Conservation (phyloP, 2,888 invertebrate genomes). For the Deroplatys truncata region DNA sequence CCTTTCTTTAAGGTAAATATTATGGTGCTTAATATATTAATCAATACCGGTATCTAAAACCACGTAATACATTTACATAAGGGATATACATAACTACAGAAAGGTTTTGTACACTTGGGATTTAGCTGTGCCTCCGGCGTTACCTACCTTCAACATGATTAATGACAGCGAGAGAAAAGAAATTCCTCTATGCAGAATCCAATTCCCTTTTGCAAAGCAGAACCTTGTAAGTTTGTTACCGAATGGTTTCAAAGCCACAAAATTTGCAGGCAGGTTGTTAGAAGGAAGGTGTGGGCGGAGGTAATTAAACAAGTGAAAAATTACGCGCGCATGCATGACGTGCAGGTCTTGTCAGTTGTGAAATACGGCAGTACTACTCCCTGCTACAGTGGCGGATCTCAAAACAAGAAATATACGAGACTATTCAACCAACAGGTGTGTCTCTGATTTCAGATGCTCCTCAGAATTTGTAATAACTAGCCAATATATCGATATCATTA, state of each 20-base stretch:
- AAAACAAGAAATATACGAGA: background rate
- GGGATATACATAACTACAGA: no score
- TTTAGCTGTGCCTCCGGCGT: background rate
- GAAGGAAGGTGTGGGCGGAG: background rate
- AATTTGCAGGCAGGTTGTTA: background rate
- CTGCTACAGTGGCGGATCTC: background rate
- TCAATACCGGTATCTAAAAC: no score
- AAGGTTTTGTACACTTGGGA: no score
- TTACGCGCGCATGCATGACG: background rate
- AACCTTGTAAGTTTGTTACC: background rate
- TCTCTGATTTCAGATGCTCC: no score
- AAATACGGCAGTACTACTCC: background rate
- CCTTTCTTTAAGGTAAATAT: no score
- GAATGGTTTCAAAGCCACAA: background rate
- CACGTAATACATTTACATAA: no score
- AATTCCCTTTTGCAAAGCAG: background rate
- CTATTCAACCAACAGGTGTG: no score
- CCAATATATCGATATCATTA: no score
- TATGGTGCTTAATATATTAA: no score
- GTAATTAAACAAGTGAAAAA: conserved; percentile 18
- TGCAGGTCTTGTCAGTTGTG: background rate
- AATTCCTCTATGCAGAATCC: background rate
- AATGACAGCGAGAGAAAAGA: background rate
- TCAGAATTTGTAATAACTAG: no score
- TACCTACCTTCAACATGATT: background rate